A percentile compares a stretch with the other conserved stretches of the same genome.
These are phyloP conservation scores for Shargacucullia verbasci DNA, from an alignment of 2,888 invertebrate species.

Conservation along the genomic window DNA sequence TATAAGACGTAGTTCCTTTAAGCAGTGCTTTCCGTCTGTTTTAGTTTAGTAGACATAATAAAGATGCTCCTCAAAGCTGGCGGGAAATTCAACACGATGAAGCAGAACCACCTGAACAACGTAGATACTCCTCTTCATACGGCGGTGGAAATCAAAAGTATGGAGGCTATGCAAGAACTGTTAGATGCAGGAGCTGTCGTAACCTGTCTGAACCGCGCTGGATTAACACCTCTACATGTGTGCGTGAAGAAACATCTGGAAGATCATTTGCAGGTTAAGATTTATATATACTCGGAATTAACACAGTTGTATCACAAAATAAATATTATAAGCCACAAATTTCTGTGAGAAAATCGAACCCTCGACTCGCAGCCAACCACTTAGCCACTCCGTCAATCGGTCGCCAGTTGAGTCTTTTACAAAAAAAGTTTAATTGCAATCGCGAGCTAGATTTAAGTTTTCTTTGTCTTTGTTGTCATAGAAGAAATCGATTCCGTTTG, in stretches of 20 bases:
- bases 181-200: constrained; percentile 79
- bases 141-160: constrained; percentile 63
- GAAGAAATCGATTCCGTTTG: too few species aligned
- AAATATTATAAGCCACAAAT: too few species aligned
- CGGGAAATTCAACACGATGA: constrained; percentile 67
- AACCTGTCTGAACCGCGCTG: constrained; percentile 77
- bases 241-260: constrained; percentile 82
- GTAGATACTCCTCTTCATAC: constrained; percentile 71
- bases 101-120: constrained; percentile 44
- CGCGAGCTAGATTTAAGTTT: too few species aligned
- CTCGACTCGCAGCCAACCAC: too few species aligned
- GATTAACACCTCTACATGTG: constrained; percentile 86
- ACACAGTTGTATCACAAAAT: too few species aligned
- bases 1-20: too few species aligned
- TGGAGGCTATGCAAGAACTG: constrained; percentile 79
- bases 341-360: too few species aligned
- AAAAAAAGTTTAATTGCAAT: too few species aligned
- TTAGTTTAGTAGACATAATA: constrained; percentile 72
- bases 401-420: too few species aligned
- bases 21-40: neutral
- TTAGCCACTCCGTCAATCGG: too few species aligned
- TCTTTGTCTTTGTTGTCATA: too few species aligned
- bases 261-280: constrained; percentile 78
- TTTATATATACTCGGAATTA: neutral
- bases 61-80: constrained; percentile 71